Percentiles rank a stretch among this genome's conserved stretches.
Conservation (phyloP, 2,888 invertebrate species). For the Hypolimnas misippus region DNA sequence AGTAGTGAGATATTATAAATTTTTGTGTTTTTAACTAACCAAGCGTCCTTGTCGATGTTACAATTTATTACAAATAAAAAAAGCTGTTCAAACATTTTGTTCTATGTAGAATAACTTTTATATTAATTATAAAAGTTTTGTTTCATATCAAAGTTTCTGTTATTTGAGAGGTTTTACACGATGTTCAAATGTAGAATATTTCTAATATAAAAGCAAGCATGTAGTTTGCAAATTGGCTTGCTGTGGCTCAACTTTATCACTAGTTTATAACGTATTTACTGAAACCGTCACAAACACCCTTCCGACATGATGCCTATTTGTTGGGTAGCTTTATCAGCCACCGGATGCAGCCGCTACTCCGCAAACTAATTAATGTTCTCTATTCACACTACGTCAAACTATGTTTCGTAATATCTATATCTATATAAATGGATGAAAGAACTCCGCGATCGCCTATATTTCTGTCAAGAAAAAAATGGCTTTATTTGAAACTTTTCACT, state of each 20-base stretch:
- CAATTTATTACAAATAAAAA: no score
- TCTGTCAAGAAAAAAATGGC: constrained; percentile 25
- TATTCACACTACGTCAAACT: constrained; percentile 15
- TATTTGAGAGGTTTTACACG: neutral
- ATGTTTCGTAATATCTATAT: constrained; percentile 4
- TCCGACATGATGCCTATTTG: constrained; percentile 37
- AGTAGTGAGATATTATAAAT: no score
- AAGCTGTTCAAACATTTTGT: no score
- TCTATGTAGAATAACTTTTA: no score
- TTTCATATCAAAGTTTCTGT: neutral
- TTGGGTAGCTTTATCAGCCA: constrained; percentile 35
- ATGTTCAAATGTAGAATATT: constrained; percentile 6
- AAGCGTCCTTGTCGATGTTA: no score
- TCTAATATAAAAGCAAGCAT: constrained; percentile 12
- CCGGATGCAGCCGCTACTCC: constrained; percentile 38
- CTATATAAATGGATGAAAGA: neutral
- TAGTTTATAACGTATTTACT: constrained; percentile 38
- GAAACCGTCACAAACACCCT: constrained; percentile 36
- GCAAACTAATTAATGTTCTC: constrained; percentile 41
- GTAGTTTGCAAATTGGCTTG: constrained; percentile 23
- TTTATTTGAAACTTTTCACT: constrained; percentile 70
- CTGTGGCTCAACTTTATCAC: constrained; percentile 24
- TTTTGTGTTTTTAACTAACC: no score
- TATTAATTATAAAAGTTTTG: no score
- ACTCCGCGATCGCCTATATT: neutral